These are phyloP conservation scores for Otolemur garnettii DNA, from an alignment of 2,113 vertebrate species.

Conservation along the genomic window DNA sequence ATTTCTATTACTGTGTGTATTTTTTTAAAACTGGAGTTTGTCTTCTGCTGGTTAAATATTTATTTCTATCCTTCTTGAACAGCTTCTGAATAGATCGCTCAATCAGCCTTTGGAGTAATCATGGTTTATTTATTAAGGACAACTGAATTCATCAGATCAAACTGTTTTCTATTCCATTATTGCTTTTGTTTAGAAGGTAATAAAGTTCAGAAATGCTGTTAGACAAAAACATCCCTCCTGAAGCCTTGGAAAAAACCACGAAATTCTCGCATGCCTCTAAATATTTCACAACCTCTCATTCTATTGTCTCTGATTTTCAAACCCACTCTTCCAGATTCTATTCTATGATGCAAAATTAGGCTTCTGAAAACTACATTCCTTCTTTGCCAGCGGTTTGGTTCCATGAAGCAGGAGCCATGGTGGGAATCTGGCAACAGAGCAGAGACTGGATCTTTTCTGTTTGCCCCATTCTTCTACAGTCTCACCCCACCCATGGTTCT, in stretches of 20 bases:
- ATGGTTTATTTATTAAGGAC: slow-evolving; percentile 37
- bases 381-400: neutral
- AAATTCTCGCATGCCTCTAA: neutral
- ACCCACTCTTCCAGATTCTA: neutral
- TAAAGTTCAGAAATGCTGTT: neutral
- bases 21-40: neutral
- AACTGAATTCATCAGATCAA: neutral
- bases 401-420: neutral
- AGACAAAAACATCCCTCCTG: neutral
- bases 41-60: neutral
- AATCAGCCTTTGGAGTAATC: neutral
- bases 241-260: neutral
- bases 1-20: neutral
- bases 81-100: neutral
- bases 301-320: neutral
- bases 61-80: neutral
- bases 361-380: neutral
- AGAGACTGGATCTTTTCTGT: neutral
- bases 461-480: neutral
- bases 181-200: neutral
- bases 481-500: no score
- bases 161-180: neutral
- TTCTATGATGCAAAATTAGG: neutral
- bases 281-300: neutral
- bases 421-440: neutral